Conservation (phyloP, 2,888 invertebrate species). For the Rotaria macrura region DNA sequence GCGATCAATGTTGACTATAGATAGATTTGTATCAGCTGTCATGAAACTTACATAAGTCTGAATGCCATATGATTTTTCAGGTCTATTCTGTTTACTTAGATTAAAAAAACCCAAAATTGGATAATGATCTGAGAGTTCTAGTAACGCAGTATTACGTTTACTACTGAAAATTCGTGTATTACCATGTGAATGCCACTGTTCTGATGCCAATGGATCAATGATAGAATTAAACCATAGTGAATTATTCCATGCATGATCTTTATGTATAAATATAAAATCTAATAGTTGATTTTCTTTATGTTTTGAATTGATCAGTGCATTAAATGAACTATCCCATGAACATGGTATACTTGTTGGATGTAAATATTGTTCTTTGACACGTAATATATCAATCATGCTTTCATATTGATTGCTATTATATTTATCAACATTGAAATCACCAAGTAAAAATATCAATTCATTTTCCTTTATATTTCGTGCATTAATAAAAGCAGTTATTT, state of each 20-base stretch:
- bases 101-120: not conserved
- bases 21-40: not conserved
- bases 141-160: not conserved
- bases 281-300: not conserved
- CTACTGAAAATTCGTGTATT: not conserved
- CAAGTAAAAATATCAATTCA: not conserved
- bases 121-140: slow-evolving; percentile 9
- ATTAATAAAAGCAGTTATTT: not conserved
- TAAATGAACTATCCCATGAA: slow-evolving; percentile 11
- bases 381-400: not conserved
- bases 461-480: not conserved
- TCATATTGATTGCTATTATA: not conserved
- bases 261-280: not conserved
- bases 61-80: not conserved
- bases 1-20: not conserved
- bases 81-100: not conserved
- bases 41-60: not conserved
- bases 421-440: slow-evolving; percentile 20
- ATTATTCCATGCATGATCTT: not conserved
- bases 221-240: not conserved
- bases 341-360: not conserved
- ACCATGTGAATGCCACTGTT: slow-evolving; percentile 1
- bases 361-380: not conserved
- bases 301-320: not conserved
- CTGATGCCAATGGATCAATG: not conserved